Evolutionary conservation across 1,140 invertebrate species (phyloP).

Genomic region (Trigoniulus corallinus): DNA sequence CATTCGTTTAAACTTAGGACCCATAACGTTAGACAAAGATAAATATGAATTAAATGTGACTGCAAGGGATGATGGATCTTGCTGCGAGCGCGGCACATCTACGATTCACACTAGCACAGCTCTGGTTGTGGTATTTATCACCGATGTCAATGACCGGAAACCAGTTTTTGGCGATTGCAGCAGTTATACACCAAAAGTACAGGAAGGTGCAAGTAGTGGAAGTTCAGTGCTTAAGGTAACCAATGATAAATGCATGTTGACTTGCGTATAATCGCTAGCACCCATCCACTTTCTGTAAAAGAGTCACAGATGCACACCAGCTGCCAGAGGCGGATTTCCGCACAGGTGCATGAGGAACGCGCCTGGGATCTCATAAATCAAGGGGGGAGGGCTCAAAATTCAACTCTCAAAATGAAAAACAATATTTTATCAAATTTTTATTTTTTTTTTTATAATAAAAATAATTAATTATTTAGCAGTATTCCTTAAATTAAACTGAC

Average conservation of each 20-base stretch:
- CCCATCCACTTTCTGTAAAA: too few relatives aligned
- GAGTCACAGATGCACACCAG: too few relatives aligned
- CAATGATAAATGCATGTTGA: too few relatives aligned
- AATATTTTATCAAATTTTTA: not conserved
- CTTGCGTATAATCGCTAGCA: too few relatives aligned
- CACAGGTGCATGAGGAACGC: too few relatives aligned
- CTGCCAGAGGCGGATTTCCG: too few relatives aligned
- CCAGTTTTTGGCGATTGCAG: constrained; percentile 83
- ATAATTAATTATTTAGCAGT: too few relatives aligned
- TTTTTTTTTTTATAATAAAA: too few relatives aligned
- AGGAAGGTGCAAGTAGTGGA: constrained; percentile 79
- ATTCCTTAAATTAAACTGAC: too few relatives aligned
- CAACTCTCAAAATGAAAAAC: too few relatives aligned
- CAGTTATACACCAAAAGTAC: constrained; percentile 78
- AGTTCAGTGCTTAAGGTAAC: constrained; percentile 68
- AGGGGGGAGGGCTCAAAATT: too few relatives aligned
- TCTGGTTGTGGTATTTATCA: constrained; percentile 91
- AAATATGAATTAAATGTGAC: constrained; percentile 91
- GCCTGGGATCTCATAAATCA: too few relatives aligned
- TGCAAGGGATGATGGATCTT: constrained; percentile 81
- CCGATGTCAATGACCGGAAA: constrained; percentile 90
- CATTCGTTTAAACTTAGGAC: constrained; percentile 67
- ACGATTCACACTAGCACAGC: constrained; percentile 82
- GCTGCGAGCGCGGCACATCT: constrained; percentile 65
- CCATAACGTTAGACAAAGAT: constrained; percentile 54